Base-by-base conservation (phyloP, 2,113 vertebrate genomes). In the Notothenia rossii region DNA sequence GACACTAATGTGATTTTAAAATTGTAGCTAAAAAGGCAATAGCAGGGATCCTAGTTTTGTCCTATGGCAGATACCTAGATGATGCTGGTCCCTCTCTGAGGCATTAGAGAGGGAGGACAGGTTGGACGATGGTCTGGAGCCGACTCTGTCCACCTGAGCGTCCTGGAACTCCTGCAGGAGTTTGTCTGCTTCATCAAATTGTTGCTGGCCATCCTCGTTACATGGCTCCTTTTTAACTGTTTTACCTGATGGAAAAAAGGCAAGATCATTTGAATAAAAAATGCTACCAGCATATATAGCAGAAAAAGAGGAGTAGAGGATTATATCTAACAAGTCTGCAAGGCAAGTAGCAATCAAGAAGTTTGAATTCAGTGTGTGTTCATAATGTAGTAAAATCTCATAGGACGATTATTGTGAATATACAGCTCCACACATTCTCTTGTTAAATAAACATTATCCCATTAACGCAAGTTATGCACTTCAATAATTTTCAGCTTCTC, bases 161-260 rank as follows among this genome's bases (percentile, higher is more conserved):
- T 99, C 97, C 49, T 99, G 98, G 80, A 99, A 97, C 83, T 99
- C 98, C 91, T 98, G 98, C 49, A 99, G 90, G 18, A 99, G 95
- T 88, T 98, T 98, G 4, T 98, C 92, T 7, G 97, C 94, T 51
- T 99, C 98, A 0, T 98, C 97, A 92, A 98, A 95, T 83, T 96
- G 95, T 84, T 97, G 95, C 75, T 97, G 97, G 72, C 94, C 83
- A 4, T 99, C 97, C 0, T 99, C 98, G 0, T 96, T 97, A 25
- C 97, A 97, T 0, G 97, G 95, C 82, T 99, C 98, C 86, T 98
- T 99, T 90, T 99, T 98, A 64, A 97, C 93, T 0, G 85, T 92
- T 90, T 98, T 99, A 75, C 96, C 98, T 98, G 91, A 45, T 70
- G 7, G 11, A 29, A 58, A 25, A 60, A 15, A 49, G 1, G 0